Conservation (phyloP, 2,113 vertebrate genomes). For the Aldabrachelys gigantea region DNA sequence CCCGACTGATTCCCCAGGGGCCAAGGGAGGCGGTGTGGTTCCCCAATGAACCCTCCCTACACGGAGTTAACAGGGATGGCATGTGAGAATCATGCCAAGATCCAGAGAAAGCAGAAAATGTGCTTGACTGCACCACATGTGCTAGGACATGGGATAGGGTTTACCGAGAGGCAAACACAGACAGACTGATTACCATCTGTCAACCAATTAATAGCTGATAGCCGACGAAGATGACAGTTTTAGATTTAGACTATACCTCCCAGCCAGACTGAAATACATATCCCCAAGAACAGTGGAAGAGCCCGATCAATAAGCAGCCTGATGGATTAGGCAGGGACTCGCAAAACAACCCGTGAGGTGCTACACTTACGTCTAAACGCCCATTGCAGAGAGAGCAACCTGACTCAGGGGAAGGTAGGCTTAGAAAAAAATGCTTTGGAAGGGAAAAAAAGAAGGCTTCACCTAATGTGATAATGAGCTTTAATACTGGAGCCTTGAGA, state of each 20-base stretch:
- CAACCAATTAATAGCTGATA: not conserved
- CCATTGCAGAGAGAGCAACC: not conserved
- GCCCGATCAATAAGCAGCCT: not conserved
- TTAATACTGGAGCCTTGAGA: not conserved
- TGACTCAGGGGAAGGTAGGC: not conserved
- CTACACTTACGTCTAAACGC: not conserved
- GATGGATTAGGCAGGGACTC: not conserved
- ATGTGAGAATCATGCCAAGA: no score
- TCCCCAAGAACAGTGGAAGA: not conserved
- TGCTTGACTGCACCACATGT: no score
- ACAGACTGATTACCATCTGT: not conserved
- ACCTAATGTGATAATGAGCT: not conserved
- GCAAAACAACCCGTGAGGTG: not conserved
- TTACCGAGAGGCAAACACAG: not conserved
- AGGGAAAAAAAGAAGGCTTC: not conserved
- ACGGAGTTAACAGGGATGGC: no score
- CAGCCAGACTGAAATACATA: not conserved
- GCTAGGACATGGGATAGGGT: not conserved
- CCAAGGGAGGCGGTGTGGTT: no score
- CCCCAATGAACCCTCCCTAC: no score
- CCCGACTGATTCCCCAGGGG: no score
- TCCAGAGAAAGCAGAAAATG: no score
- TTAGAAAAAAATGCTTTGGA: not conserved
- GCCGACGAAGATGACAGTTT: not conserved
- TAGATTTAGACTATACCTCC: not conserved